These are phyloP conservation scores for Eupristina koningsbergeri DNA, from an alignment of 1,140 invertebrate genomes.

Conservation along the genomic window DNA sequence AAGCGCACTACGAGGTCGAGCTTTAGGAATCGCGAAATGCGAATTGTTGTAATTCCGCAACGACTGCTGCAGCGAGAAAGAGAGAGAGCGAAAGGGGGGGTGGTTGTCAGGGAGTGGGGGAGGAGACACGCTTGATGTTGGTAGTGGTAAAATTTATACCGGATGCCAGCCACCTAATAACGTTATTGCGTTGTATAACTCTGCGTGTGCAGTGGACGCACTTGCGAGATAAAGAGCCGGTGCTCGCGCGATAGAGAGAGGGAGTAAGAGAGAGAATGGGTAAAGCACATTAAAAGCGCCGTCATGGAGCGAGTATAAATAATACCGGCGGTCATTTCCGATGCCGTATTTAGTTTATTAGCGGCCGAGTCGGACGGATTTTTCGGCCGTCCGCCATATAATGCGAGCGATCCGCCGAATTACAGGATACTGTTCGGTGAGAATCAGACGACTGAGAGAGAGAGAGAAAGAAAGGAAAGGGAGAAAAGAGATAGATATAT, in stretches of 20 bases:
- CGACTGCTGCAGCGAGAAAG: neutral
- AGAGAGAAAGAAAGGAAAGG: neutral
- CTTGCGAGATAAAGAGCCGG: constrained; percentile 39
- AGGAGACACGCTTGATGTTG: constrained; percentile 24
- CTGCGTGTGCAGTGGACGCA: constrained; percentile 41
- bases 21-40: constrained; percentile 33
- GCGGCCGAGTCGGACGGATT: constrained; percentile 59
- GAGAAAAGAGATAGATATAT: neutral
- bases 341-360: constrained; percentile 71
- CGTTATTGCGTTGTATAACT: constrained; percentile 70
- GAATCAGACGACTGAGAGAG: constrained; percentile 54
- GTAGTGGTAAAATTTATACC: constrained; percentile 68
- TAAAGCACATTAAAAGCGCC: constrained; percentile 63
- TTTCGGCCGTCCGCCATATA: constrained; percentile 55
- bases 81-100: too few relatives aligned
- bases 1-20: neutral
- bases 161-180: constrained; percentile 69
- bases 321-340: constrained; percentile 69
- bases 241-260: constrained; percentile 4
- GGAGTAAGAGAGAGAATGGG: constrained; percentile 39
- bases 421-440: constrained; percentile 64
- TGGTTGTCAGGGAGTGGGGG: neutral
- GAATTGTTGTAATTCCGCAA: constrained; percentile 43
- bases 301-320: constrained; percentile 66
- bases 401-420: constrained; percentile 55